Base-by-base conservation (phyloP, 2,888 invertebrate genomes). In the Eupithecia pulchellata region DNA sequence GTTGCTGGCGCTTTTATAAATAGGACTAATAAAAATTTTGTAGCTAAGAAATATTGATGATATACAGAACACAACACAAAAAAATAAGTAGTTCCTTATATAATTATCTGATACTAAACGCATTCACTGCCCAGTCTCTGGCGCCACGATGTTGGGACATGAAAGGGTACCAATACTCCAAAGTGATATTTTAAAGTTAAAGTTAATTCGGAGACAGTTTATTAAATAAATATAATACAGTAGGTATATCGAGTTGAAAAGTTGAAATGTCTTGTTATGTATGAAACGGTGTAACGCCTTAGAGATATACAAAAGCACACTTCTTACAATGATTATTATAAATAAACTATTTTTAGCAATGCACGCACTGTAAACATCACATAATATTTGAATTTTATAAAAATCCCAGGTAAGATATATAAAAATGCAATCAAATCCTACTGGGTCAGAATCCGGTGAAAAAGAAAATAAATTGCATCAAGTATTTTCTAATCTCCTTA, bases 401-500 rank as follows among this genome's bases (percentile, higher is more conserved):
- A 6, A 30, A 30, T 30, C 30, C 30, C 8, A 30, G 8, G 8
- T 30, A 8, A 30, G 30, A 30, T 30, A 42, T n/a, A n/a, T 42
- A 0, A 52, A 52, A 25, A 52, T 52, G 11, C 52, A 52, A 20
- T 52, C 11, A 13, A 52, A 25, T 52, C 20, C 20, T 52, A 52
- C 52, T 4, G 0, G 4, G 25, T 52, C 11, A 25, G 25, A 25
- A 1, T 25, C 25, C n/a, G 20, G 47, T 47, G 9, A 47, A 47
- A 20, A 47, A 20, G n/a, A 20, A 20, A 47, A 47, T 25, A 4
- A 52, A 52, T 17, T n/a, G n/a, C n/a, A 13, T 4, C 11, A 30
- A 20, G 47, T 47, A n/a, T 65, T 69, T 60, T 52, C 8, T 52
- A 65, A 69, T 69, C 42, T 58, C 64, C 42, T 65, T 36, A 60